Evolutionary conservation across 2,888 invertebrate species (phyloP).

Genomic region (Gymnoscelis rufifasciata): DNA sequence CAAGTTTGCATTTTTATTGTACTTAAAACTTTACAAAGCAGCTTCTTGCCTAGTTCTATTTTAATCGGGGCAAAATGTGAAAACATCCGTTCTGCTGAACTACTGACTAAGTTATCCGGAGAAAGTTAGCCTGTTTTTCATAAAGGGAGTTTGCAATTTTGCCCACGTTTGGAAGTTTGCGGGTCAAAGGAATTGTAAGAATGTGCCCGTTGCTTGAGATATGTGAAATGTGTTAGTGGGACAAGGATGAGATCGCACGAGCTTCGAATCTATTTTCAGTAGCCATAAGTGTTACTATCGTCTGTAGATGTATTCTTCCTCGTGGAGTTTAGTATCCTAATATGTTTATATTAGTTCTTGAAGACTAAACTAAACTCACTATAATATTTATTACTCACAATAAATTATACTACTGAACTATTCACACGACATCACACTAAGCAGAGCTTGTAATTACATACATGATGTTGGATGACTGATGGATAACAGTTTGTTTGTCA

Average conservation of each 20-base stretch:
- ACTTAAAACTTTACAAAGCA: conserved; percentile 23
- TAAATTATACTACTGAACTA: too few species aligned
- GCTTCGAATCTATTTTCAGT: conserved; percentile 8
- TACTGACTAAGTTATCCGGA: conserved; percentile 42
- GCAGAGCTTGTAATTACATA: too few species aligned
- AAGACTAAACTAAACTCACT: too few species aligned
- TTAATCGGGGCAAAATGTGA: conserved; percentile 38
- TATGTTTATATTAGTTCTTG: too few species aligned
- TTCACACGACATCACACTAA: too few species aligned
- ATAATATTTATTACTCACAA: too few species aligned
- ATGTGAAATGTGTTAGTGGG: conserved; percentile 45
- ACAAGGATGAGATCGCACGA: conserved; percentile 9
- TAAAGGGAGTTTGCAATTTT: conserved; percentile 56
- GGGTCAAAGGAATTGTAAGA: conserved; percentile 54
- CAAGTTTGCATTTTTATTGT: conserved; percentile 28
- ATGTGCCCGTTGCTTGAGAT: conserved; percentile 47
- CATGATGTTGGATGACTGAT: too few species aligned
- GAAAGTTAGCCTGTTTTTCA: conserved; percentile 55
- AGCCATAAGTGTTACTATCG: conserved; percentile 10
- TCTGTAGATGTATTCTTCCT: neutral
- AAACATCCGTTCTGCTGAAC: conserved; percentile 37
- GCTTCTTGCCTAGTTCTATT: conserved; percentile 29
- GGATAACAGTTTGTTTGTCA: too few species aligned
- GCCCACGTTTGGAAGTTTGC: conserved; percentile 49
- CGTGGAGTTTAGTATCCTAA: too few species aligned